Evolutionary conservation across 2,113 vertebrate species (phyloP).

Genomic region (Leuciscus idus): DNA sequence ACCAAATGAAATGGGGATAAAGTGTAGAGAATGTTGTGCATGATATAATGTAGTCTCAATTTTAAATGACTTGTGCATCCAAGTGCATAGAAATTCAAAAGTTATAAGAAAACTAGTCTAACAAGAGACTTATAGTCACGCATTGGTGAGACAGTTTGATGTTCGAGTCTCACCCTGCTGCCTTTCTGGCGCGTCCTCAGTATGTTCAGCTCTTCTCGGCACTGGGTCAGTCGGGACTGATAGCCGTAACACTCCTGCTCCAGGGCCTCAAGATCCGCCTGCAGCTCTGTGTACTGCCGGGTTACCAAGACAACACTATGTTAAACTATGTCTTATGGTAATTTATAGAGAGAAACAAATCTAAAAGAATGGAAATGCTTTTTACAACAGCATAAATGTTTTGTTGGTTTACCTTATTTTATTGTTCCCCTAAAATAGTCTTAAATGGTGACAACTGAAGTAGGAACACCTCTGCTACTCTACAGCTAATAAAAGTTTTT

Average conservation of each 20-base stretch:
- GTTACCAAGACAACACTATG: neutral
- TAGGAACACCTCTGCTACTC: neutral
- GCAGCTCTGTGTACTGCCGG: constrained; percentile 81
- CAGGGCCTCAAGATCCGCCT: constrained; percentile 78
- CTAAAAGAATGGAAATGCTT: too few relatives aligned
- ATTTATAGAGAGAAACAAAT: neutral
- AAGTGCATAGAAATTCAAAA: neutral
- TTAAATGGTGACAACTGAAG: neutral
- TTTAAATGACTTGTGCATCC: neutral
- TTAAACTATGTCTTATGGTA: neutral
- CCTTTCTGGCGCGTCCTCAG: constrained; percentile 64
- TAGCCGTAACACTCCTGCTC: constrained; percentile 83
- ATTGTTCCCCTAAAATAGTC: neutral
- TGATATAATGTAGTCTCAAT: too few relatives aligned
- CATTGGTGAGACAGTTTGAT: constrained; percentile 34
- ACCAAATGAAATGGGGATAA: neutral
- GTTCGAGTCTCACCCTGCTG: constrained; percentile 55
- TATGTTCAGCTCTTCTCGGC: constrained; percentile 80
- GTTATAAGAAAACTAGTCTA: neutral
- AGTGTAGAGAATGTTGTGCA: too few relatives aligned
- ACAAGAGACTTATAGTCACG: neutral
- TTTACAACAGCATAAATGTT: neutral
- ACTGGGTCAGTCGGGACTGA: constrained; percentile 81
- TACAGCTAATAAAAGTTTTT: neutral
- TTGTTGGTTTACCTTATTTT: neutral